Evolutionary conservation across 2,888 invertebrate species (phyloP).

Genomic region (Chloroclysta siterata): DNA sequence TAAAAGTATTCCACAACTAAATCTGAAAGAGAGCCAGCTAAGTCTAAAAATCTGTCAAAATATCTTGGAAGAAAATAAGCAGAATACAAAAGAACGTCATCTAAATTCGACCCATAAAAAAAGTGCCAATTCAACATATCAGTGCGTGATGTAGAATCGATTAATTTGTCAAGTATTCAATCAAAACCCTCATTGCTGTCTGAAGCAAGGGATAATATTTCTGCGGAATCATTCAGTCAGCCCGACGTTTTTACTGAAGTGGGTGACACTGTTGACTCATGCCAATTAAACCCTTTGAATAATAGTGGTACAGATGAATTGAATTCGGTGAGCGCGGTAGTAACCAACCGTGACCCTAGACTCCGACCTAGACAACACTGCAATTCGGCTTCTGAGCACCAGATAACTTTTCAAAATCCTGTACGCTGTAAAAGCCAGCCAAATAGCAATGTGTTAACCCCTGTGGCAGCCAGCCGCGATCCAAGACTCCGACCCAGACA

Average conservation of each 20-base stretch:
- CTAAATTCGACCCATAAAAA: neutral
- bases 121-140: neutral
- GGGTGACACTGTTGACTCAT: neutral
- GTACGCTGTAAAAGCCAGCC: neutral
- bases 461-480: neutral
- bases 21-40: neutral
- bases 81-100: neutral
- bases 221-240: neutral
- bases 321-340: neutral
- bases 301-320: neutral
- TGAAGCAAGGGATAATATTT: neutral
- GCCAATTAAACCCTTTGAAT: neutral
- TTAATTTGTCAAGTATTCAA: conserved; percentile 3
- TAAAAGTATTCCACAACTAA: neutral
- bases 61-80: neutral
- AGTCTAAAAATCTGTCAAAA: neutral
- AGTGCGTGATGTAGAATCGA: conserved; percentile 11
- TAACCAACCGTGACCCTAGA: conserved; percentile 1
- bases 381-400: neutral
- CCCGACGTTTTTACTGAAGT: neutral
- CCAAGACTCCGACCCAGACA: conserved; percentile 6
- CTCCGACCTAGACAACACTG: neutral
- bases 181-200: neutral
- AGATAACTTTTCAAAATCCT: neutral
- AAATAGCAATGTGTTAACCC: neutral